Percentiles rank a stretch among this genome's conserved stretches.
These are phyloP conservation scores for Pleuronectes platessa DNA, from an alignment of 2,113 vertebrate genomes.

Conservation along the genomic window DNA sequence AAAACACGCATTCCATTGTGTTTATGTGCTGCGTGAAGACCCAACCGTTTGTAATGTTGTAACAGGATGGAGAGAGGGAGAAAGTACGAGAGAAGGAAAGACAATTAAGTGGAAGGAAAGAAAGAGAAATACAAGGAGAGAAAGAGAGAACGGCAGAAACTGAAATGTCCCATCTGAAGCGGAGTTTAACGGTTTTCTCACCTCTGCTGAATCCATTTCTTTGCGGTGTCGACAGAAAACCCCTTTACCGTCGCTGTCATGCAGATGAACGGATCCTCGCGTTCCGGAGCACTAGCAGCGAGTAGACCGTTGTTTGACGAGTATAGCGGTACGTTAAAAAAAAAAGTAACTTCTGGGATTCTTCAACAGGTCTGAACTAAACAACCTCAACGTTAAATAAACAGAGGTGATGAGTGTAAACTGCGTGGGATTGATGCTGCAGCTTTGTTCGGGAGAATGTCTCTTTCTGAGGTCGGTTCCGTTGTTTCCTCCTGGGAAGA, in stretches of 20 bases:
- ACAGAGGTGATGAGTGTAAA: no score
- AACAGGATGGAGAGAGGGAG: no score
- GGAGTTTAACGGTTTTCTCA: constrained; percentile 11
- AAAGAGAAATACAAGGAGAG: background rate
- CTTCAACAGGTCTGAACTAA: background rate
- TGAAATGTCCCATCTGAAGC: background rate
- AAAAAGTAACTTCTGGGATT: background rate
- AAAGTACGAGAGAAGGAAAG: no score
- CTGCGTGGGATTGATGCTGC: no score
- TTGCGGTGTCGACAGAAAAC: background rate
- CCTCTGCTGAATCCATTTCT: constrained; percentile 55
- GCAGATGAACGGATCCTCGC: background rate
- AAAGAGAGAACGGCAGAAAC: background rate
- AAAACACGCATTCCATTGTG: constrained; percentile 14
- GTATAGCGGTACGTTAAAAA: background rate
- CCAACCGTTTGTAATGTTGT: no score
- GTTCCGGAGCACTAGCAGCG: background rate
- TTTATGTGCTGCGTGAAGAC: background rate
- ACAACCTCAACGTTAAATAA: background rate
- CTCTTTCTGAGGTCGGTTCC: no score
- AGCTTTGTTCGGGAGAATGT: no score
- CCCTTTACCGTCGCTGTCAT: background rate
- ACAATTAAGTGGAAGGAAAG: background rate
- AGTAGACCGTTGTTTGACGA: background rate
- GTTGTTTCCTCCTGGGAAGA: no score